Conservation (phyloP, 2,113 vertebrate genomes). For the Gallinago undulata region DNA sequence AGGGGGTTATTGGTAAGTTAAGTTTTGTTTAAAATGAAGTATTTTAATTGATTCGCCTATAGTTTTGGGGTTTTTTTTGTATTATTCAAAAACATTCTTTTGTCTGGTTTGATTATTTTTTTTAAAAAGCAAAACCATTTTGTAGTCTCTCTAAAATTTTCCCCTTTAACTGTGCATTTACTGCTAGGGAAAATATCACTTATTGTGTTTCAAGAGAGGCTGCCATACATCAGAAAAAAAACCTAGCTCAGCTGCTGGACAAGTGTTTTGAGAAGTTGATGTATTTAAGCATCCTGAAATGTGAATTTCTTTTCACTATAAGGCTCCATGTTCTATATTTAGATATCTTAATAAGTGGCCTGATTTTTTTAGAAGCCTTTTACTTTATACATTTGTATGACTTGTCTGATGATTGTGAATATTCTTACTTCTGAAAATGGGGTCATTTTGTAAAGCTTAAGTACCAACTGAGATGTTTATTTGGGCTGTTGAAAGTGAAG, state of each 20-base stretch:
- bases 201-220: not conserved
- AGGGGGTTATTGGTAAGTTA: conserved; percentile 86
- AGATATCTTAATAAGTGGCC: not conserved
- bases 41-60: not conserved
- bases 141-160: not conserved
- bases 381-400: not conserved
- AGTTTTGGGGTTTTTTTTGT: not conserved
- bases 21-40: not conserved
- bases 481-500: not conserved
- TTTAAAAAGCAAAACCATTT: not conserved
- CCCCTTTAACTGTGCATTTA: not conserved
- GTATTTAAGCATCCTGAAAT: conserved; percentile 6
- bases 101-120: not conserved
- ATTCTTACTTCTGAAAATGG: conserved; percentile 2
- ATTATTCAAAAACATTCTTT: not conserved
- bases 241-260: not conserved
- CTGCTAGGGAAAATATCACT: not conserved
- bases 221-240: not conserved
- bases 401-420: not conserved
- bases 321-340: not conserved
- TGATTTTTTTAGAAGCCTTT: not conserved
- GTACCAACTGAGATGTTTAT: not conserved
- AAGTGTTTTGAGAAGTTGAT: not conserved
- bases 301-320: not conserved
- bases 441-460: not conserved